phyloP scores from a whole-genome alignment of 1,140 invertebrate species.

The Batillaria attramentaria region DNA sequence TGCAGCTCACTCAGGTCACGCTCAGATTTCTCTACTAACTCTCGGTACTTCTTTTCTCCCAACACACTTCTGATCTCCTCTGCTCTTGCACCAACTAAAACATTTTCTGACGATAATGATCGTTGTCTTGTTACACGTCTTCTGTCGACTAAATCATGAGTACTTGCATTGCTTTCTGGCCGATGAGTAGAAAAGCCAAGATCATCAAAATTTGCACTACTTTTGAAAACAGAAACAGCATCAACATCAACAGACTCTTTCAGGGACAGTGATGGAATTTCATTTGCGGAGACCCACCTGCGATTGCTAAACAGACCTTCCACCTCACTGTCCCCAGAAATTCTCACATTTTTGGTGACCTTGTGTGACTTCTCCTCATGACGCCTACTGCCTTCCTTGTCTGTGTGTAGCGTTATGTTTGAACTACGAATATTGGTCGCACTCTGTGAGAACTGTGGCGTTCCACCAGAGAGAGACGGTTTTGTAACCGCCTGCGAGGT shows the following conservation, averaged over 20 bases:
- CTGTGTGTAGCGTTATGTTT: not conserved
- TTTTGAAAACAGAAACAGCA: conserved; percentile 40
- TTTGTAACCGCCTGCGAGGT: not conserved
- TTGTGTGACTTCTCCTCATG: not conserved
- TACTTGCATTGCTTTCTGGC: conserved; percentile 34
- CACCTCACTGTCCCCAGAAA: conserved; percentile 31
- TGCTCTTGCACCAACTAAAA: conserved; percentile 37
- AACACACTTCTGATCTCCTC: conserved; percentile 49
- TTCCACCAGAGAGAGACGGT: not conserved
- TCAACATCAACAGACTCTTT: conserved; percentile 35
- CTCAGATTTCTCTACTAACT: conserved; percentile 50
- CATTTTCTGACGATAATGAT: conserved; percentile 31
- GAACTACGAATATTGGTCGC: not conserved
- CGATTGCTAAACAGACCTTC: conserved; percentile 12
- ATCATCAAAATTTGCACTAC: conserved; percentile 43
- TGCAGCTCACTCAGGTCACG: conserved; percentile 48
- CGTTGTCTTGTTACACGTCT: conserved; percentile 1
- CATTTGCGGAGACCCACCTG: conserved; percentile 1
- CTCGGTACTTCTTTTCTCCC: conserved; percentile 52
- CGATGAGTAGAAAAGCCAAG: conserved; percentile 54
- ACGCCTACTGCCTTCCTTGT: not conserved
- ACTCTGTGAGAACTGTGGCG: not conserved
- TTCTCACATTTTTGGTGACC: conserved; percentile 14
- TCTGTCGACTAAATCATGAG: not conserved
- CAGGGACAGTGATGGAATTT: conserved; percentile 4